Base-by-base conservation (phyloP, 2,888 invertebrate genomes). In the Entomobrya proxima region DNA sequence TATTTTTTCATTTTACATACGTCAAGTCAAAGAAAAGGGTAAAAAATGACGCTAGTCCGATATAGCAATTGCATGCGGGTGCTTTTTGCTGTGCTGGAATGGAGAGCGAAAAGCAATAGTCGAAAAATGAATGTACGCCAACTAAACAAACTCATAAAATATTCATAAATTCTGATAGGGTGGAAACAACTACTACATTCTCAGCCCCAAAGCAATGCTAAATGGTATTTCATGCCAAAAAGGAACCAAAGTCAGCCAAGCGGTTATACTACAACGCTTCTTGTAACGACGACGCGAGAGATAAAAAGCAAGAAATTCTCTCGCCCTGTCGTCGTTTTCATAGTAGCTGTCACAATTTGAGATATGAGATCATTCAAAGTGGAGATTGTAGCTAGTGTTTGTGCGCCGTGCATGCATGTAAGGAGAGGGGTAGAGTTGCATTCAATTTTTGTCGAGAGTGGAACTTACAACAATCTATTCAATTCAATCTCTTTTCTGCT, bases 261-360 rank as follows among this genome's bases (percentile, higher is more conserved):
- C 30, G n/a, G 40, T 69, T 67, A 11, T 6, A 35, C 24, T 40
- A 67, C 44, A n/a, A n/a, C 47, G n/a, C 44, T 24, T 40, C 69
- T 69, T 69, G 69, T 44, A 44, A 69, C 11, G 44, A 69, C 13
- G 44, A 35, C 32, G 61, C 40, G 37, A 15, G 47, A 47, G 47
- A 69, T 69, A 47, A 72, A 72, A 72, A 72, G n/a, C n/a, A 50
- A 30, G 47, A 50, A 67, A 47, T 32, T 47, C 64, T 35, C 72
- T 72, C 30, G 37, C 75, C 75, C 75, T 75, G 75, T 75, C 75
- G 75, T 55, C 75, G 75, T 75, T 75, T 75, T 75, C 75, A 52
- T 75, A 75, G 79, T 80, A 80, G 76, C 86, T 86, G 86, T 86
- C 86, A 86, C 75, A 81, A 69, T 80, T 81, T 86, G 64, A 86